Conservation (phyloP, 2,113 vertebrate species). For the Notiomystis cincta region DNA sequence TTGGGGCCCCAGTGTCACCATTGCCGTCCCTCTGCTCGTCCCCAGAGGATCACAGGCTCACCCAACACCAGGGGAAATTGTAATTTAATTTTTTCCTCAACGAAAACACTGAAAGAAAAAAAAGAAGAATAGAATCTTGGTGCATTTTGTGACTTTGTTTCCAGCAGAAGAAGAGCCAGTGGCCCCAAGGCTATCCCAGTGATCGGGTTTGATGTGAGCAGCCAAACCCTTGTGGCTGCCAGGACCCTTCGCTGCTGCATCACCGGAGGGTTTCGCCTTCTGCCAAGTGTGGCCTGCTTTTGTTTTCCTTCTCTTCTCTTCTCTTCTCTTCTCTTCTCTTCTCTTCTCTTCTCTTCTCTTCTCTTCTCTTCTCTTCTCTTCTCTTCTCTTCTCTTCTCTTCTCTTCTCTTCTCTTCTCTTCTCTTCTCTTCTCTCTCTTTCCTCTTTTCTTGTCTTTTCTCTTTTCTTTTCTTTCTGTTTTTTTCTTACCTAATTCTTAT, state of each 20-base stretch:
- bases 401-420: too few relatives aligned
- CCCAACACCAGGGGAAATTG: accelerated
- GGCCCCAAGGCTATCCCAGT: not conserved
- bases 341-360: too few relatives aligned
- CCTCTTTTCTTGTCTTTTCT: not conserved
- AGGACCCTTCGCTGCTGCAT: not conserved
- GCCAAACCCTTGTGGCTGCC: not conserved
- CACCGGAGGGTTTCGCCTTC: not conserved
- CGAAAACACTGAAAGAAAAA: not conserved
- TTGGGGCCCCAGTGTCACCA: not conserved
- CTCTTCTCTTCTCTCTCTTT: too few relatives aligned
- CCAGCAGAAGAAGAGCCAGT: accelerated
- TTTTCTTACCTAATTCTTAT: not conserved
- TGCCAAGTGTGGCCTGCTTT: not conserved
- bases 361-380: too few relatives aligned
- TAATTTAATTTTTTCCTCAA: not conserved
- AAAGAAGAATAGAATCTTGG: accelerated
- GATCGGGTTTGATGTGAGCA: not conserved
- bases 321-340: not conserved
- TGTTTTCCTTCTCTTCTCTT: too few relatives aligned
- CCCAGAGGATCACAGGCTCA: accelerated
- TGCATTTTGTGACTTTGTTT: accelerated
- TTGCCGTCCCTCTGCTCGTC: not conserved
- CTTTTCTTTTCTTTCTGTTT: too few relatives aligned
- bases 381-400: too few relatives aligned